Evolutionary conservation across 2,888 invertebrate genomes (phyloP).

Genomic region (Tipula confusa): DNA sequence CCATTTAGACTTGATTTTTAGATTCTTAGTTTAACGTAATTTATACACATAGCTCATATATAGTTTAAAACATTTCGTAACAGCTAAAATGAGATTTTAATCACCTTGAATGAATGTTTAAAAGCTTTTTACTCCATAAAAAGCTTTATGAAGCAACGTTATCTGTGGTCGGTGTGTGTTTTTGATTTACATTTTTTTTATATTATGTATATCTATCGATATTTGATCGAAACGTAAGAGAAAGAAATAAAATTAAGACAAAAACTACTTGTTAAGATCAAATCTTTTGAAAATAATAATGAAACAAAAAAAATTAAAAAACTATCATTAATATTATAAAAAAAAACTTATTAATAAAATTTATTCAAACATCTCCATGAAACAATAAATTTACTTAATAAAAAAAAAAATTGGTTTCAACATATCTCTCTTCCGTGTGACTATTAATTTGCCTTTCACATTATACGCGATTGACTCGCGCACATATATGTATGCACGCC

Average conservation of each 20-base stretch:
- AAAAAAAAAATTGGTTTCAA: not conserved
- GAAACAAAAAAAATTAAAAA: too few relatives aligned
- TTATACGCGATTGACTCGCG: not conserved
- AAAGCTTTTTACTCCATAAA: too few relatives aligned
- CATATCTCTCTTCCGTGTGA: constrained; percentile 9
- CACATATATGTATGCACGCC: not conserved
- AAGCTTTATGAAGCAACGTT: too few relatives aligned
- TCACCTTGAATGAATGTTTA: too few relatives aligned
- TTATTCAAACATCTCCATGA: constrained; percentile 15
- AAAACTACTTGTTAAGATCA: constrained; percentile 3
- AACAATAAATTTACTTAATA: not conserved
- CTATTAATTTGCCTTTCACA: constrained; percentile 25
- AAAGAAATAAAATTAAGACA: not conserved
- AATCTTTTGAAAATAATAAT: constrained; percentile 7
- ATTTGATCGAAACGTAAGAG: not conserved
- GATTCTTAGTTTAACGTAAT: too few relatives aligned
- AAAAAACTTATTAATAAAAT: not conserved
- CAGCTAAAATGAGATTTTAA: too few relatives aligned
- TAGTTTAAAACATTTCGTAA: too few relatives aligned
- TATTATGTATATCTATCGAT: not conserved
- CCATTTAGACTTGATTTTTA: too few relatives aligned
- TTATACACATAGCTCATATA: too few relatives aligned
- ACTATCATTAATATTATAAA: not conserved
- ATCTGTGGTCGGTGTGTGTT: too few relatives aligned
- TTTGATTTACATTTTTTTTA: not conserved